Base-by-base conservation (phyloP, 64 coral and sea anemone genomes). In the Actinia equina region DNA sequence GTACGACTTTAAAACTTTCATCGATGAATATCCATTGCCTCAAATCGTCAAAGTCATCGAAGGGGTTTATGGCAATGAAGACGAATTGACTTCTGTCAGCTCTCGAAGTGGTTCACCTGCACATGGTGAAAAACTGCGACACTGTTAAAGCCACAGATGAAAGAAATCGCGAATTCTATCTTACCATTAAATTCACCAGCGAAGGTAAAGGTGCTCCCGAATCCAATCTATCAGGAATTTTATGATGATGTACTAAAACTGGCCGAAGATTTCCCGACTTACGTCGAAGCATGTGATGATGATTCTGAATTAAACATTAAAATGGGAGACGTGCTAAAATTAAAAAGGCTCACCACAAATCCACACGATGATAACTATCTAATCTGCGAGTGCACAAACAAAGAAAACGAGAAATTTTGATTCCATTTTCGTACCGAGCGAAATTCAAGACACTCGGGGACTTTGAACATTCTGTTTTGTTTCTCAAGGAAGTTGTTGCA, bases 1-100 rank as follows among this genome's bases (percentile, higher is more conserved):
- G 7, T 86, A 86, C 45, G 7, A 58, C 51, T 52, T 86, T 17
- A 86, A 52, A 15, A 27, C 62, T 58, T 51, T 87, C 8, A 74
- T 65, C 52, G 67, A 87, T 22, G 67, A 87, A 15, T 76, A 77
- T 37, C n/a, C 43, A 30, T 55, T 87, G 6, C 86, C 86, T 5
- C 46, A 76, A 42, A 51, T 30, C 55, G 86, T 87, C 19, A 20
- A 49, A 77, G 65, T 87, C 45, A 30, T 87, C 18, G 62, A 26
- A 27, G 67, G 71, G 23, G 25, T 87, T 17, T 81, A 81, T 52
- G 78, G 49, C 12, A 49, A 22, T 17, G 43, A 49, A 81, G 78
- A 81, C 22, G 78, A 81, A 51, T 4, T 49, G 49, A 81, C 43
- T 81, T 81, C 44, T 81, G 17, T 81, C 78, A 3, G 17, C 43